Base-by-base conservation (phyloP, 2,797 vertebrate genomes). In the Tenualosa ilisha region DNA sequence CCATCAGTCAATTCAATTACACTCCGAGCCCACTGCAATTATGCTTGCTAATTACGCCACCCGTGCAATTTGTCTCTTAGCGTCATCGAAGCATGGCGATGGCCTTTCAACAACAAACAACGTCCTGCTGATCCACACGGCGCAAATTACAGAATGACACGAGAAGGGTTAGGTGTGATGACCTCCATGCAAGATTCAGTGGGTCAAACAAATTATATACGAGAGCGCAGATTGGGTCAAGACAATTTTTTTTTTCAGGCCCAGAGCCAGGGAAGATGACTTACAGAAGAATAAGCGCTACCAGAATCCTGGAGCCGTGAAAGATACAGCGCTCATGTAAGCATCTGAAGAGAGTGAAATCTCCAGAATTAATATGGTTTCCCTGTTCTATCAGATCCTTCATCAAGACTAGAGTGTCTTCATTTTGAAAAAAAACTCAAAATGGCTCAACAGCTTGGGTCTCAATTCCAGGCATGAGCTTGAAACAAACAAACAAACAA, bases 1-100 rank as follows among this genome's bases (percentile, higher is more conserved):
- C 82, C 84, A 89, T 88, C 87, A 87, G 37, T 87, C 89, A 90
- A 89, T 84, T 87, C 86, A 89, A 89, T 90, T 90, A 89, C 86
- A 88, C 83, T 59, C 61, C 87, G 75, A 85, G 83, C 84, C 63
- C 84, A 86, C 72, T 22, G 81, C 88, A 91, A 90, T 89, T 90
- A 88, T 81, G 24, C 85, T n/a, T 81, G 85, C 87, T 91, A 91
- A 92, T 90, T 89, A 89, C 87, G 89, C 86, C 84, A 87, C 81
- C 50, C 54, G 84, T 86, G 87, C 82, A 72, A 82, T 88, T 88
- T 83, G 85, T 89, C 89, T 85, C 85, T 81, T 84, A 85, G 85
- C 81, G 72, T 82, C 85, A 53, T 81, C 56, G 31, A 26, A 85
- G 83, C 61, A 56, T 59, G 83, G 84, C 81, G 85, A 86, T 61